phyloP scores from a whole-genome alignment of 2,888 invertebrate genomes.

The Ophonus ardosiacus region DNA sequence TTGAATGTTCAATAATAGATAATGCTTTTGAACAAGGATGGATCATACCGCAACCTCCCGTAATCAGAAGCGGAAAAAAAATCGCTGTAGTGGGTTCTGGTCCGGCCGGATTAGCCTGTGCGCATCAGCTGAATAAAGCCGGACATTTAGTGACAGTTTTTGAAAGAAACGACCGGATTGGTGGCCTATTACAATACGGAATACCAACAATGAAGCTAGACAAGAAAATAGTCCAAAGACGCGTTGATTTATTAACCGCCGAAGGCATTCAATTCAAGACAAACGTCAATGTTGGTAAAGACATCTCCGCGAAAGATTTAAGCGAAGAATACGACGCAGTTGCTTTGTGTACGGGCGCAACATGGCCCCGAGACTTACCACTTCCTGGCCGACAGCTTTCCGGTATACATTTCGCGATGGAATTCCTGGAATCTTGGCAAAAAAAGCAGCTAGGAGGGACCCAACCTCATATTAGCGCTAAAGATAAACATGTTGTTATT shows the following conservation, averaged over 20 bases:
- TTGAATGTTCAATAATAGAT: constrained; percentile 99
- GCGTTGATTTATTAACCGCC: constrained; percentile 89
- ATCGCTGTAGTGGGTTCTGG: constrained; percentile 97
- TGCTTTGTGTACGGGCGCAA: constrained; percentile 94
- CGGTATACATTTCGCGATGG: constrained; percentile 99
- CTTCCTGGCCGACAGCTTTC: constrained; percentile 89
- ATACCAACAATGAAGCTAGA: constrained; percentile 99
- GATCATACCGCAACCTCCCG: constrained; percentile 88
- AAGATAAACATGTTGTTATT: constrained; percentile 95
- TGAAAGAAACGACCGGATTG: constrained; percentile 96
- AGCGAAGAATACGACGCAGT: constrained; percentile 88
- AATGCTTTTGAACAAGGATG: constrained; percentile 97
- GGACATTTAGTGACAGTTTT: constrained; percentile 98
- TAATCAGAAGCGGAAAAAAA: constrained; percentile 83
- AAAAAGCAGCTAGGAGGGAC: constrained; percentile 90
- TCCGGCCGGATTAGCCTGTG: constrained; percentile 95
- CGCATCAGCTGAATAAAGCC: constrained; percentile 97
- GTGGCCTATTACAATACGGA: constrained; percentile 97
- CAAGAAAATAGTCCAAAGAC: constrained; percentile 93
- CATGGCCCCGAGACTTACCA: constrained; percentile 96
- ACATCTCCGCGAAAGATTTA: constrained; percentile 87
- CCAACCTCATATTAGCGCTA: constrained; percentile 83
- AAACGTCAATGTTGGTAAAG: constrained; percentile 93
- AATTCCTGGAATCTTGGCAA: constrained; percentile 97
- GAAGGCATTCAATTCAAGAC: constrained; percentile 92